Evolutionary conservation across 1,140 invertebrate species (phyloP).

Genomic region (Rhagoletis pomonella): DNA sequence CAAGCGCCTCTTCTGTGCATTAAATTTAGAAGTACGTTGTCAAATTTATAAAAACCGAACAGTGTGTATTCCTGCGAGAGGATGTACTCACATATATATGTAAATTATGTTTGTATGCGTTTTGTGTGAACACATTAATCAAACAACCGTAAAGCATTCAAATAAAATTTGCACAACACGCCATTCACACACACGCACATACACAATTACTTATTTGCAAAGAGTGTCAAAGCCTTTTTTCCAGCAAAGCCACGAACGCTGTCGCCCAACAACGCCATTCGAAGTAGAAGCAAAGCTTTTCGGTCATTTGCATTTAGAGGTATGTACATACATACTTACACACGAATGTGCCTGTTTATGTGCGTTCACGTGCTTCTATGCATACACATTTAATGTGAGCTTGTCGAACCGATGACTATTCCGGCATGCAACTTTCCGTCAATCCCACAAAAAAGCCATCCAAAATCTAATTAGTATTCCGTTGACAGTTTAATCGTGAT

Average conservation of each 20-base stretch:
- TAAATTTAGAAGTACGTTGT: neutral
- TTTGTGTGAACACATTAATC: neutral
- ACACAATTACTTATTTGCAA: slow-evolving; percentile 1
- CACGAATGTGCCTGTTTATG: neutral
- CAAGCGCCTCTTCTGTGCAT: neutral
- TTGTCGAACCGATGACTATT: neutral
- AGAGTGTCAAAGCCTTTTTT: neutral
- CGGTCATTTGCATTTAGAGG: neutral
- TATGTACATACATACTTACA: neutral
- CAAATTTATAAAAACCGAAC: neutral
- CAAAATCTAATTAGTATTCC: slow-evolving; percentile 56
- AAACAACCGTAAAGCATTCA: neutral
- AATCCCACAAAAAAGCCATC: slow-evolving; percentile 22
- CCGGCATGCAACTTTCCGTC: neutral
- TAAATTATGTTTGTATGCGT: neutral
- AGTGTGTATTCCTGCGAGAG: neutral
- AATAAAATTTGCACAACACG: neutral
- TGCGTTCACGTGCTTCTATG: neutral
- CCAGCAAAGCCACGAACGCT: neutral
- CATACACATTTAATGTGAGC: neutral
- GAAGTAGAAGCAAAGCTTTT: neutral
- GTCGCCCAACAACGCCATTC: too few species aligned
- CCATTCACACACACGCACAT: neutral
- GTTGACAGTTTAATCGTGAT: slow-evolving; percentile 57
- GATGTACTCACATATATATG: neutral